These are phyloP conservation scores for Procavia capensis DNA, from an alignment of 2,113 vertebrate species.

Conservation along the genomic window DNA sequence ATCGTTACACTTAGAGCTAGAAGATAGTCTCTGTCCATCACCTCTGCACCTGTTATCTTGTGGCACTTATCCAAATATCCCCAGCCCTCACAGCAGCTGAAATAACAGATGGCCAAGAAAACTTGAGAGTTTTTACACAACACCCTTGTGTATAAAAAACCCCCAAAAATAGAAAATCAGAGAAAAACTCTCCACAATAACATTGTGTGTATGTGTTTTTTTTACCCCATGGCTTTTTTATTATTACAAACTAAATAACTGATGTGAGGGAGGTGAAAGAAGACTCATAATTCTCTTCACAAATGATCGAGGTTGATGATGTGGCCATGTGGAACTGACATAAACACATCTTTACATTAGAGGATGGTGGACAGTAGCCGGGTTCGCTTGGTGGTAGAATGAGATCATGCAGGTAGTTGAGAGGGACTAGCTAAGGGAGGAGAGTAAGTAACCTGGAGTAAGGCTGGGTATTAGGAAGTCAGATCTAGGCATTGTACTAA, in stretches of 20 bases:
- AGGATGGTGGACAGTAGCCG: background rate
- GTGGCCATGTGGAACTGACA: slow-evolving; percentile 5
- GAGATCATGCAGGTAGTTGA: background rate
- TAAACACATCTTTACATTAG: background rate
- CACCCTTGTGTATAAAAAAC: slow-evolving; percentile 81
- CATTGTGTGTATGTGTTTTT: slow-evolving; percentile 54
- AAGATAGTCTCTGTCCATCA: slow-evolving; percentile 58
- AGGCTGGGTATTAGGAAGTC: background rate
- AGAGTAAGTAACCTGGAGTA: no score
- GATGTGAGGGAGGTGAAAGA: background rate
- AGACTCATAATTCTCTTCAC: background rate
- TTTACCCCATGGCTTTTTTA: slow-evolving; percentile 80
- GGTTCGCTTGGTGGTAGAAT: background rate
- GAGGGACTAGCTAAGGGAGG: background rate
- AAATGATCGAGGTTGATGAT: background rate
- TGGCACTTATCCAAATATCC: slow-evolving; percentile 80
- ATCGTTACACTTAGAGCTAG: background rate
- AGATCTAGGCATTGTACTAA: background rate
- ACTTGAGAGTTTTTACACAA: slow-evolving; percentile 76
- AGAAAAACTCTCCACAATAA: slow-evolving; percentile 84
- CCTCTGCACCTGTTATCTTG: slow-evolving; percentile 82
- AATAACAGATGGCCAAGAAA: slow-evolving; percentile 80
- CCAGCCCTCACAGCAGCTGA: slow-evolving; percentile 79
- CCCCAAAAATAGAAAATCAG: slow-evolving; percentile 52
- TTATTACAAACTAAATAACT: slow-evolving; percentile 74